phyloP scores from a whole-genome alignment of 2,113 vertebrate species.

The Pteropus alecto region DNA sequence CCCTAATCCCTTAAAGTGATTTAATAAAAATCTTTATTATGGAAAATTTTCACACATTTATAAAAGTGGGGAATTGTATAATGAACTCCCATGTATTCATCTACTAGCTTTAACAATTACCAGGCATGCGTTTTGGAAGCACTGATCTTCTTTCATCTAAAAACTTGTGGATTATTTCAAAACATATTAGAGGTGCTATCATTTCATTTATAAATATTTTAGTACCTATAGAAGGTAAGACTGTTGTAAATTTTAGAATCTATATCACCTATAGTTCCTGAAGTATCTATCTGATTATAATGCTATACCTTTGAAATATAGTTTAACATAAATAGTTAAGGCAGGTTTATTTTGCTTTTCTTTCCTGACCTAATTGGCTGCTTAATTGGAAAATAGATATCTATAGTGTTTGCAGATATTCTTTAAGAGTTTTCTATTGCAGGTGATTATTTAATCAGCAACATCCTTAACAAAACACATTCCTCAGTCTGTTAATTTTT shows the following conservation, averaged over 20 bases:
- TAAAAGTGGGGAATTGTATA: neutral
- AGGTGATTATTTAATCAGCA: neutral
- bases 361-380: neutral
- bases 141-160: neutral
- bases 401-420: neutral
- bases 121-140: too few species aligned
- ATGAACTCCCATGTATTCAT: neutral
- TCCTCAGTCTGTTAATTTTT: neutral
- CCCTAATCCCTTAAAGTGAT: neutral
- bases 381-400: neutral
- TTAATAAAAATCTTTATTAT: neutral
- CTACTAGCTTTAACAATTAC: neutral
- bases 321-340: neutral
- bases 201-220: neutral
- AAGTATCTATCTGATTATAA: neutral
- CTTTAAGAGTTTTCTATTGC: neutral
- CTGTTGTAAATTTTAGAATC: neutral
- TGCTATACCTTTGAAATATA: neutral
- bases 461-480: neutral
- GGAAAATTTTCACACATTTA: neutral
- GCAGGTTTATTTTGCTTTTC: neutral
- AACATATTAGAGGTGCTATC: neutral
- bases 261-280: neutral
- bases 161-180: neutral
- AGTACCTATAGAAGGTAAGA: neutral